Base-by-base conservation (phyloP, 2,888 invertebrate species). In the Achlya flavicornis region DNA sequence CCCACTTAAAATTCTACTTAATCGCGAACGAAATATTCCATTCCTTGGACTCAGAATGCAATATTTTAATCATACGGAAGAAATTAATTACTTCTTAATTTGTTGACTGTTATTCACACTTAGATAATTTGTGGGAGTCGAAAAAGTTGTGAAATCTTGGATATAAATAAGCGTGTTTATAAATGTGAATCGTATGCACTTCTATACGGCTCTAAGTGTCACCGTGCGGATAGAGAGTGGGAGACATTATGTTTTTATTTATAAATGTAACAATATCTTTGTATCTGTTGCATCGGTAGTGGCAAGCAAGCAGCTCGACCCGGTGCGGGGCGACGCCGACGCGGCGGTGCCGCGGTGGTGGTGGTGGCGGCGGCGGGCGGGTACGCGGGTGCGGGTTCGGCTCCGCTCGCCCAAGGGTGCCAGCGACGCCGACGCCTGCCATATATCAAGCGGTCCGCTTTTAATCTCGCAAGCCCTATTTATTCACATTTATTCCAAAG, bases 401-500 rank as follows among this genome's bases (percentile, higher is more conserved):
- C 78, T 75, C 74, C 79, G 74, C 72, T 68, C 77, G 73, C 80
- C 80, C 80, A 72, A 76, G 80, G 82, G 81, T 77, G 77, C 79
- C 75, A 68, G 68, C n/a, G n/a, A n/a, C n/a, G n/a, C n/a, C 76
- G 76, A 80, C 79, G 76, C 76, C 77, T 72, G 81, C 83, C 85
- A 89, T 91, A 90, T 88, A 91, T 91, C 89, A 89, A 83, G 76
- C 77, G 78, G 81, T 69, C 86, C 86, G 89, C 88, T 87, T 91
- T 91, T 91, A 90, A 90, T 91, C 91, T 90, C 88, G 77, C 86
- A 82, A 88, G 89, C 81, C 89, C 89, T 90, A 91, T 91, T 91
- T 91, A 90, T 91, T 90, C 86, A 87, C 89, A 90, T 91, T 91
- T 90, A 91, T 90, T 87, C 84, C 85, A 87, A 90, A 90, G 87